phyloP scores from a whole-genome alignment of 1,140 invertebrate genomes.

The Drosophila fuyamai region DNA sequence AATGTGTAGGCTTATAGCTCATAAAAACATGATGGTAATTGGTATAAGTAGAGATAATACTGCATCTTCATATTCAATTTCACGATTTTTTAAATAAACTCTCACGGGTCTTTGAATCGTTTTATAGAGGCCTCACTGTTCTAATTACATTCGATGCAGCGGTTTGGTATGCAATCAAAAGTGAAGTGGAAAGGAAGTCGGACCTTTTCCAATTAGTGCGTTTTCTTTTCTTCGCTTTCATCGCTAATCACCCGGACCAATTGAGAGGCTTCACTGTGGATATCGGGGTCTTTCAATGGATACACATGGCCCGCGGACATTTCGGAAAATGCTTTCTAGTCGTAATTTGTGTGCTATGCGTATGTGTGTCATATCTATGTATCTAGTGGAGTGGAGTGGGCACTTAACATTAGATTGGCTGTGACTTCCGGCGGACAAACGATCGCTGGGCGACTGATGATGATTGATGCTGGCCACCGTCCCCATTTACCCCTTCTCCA shows the following conservation, averaged over 20 bases:
- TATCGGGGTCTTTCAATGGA: conserved; percentile 14
- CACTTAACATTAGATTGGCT: conserved; percentile 81
- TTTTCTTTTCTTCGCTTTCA: conserved; percentile 28
- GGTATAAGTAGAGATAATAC: no score
- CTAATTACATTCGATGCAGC: conserved; percentile 1
- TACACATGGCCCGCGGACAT: conserved; percentile 41
- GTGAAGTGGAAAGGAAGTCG: conserved; percentile 31
- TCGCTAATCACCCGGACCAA: conserved; percentile 23
- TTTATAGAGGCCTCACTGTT: neutral
- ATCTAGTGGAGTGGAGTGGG: conserved; percentile 68
- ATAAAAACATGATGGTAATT: no score
- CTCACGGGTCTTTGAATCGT: neutral
- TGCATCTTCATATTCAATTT: no score
- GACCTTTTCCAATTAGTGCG: conserved; percentile 32
- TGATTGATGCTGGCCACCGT: conserved; percentile 50
- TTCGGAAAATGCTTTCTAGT: conserved; percentile 77
- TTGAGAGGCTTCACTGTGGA: conserved; percentile 31
- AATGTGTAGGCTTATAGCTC: no score
- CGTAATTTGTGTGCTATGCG: conserved; percentile 51
- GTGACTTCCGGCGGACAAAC: conserved; percentile 74
- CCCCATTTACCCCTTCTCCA: neutral
- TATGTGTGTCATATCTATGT: conserved; percentile 28
- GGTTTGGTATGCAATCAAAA: conserved; percentile 21
- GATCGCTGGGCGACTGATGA: conserved; percentile 40
- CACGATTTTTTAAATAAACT: no score